Conservation (phyloP, 92 coral and sea anemone genomes). For the Parazoanthus atlanticus region DNA sequence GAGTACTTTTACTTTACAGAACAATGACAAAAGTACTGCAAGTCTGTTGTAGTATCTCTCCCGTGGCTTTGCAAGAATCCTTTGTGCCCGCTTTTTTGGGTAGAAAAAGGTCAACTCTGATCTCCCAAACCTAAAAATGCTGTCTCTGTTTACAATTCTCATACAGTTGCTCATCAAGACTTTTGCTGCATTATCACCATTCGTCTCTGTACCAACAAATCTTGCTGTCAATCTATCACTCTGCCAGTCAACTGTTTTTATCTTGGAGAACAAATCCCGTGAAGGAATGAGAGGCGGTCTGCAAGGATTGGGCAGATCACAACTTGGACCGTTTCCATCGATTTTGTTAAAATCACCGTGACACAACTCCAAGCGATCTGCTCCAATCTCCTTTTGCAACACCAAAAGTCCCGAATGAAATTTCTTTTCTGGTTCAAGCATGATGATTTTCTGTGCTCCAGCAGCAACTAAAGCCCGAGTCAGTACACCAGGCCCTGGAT, state of each 20-base stretch:
- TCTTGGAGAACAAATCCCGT: slow-evolving; percentile 64
- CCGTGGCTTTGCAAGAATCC: slow-evolving; percentile 87
- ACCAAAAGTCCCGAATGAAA: slow-evolving; percentile 67
- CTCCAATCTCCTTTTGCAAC: slow-evolving; percentile 58
- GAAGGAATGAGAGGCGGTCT: slow-evolving; percentile 88
- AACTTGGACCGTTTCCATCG: slow-evolving; percentile 76
- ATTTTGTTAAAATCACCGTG: slow-evolving; percentile 92
- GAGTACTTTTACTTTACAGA: slow-evolving; percentile 79
- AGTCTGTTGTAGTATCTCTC: slow-evolving; percentile 82
- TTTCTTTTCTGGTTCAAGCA: slow-evolving; percentile 91
- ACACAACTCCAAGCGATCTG: slow-evolving; percentile 54
- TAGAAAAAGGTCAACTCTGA: slow-evolving; percentile 86
- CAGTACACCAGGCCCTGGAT: slow-evolving; percentile 90
- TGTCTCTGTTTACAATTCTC: slow-evolving; percentile 70
- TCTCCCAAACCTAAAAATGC: slow-evolving; percentile 88
- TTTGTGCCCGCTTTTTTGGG: slow-evolving; percentile 79
- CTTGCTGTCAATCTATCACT: slow-evolving; percentile 71
- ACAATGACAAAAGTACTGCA: slow-evolving; percentile 76
- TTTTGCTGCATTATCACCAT: slow-evolving; percentile 62
- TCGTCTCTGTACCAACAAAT: slow-evolving; percentile 91
- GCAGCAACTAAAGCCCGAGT: slow-evolving; percentile 78
- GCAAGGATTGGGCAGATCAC: slow-evolving; percentile 52
- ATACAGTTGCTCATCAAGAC: slow-evolving; percentile 75
- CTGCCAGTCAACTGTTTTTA: slow-evolving; percentile 71
- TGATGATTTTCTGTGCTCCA: slow-evolving; percentile 80